These are phyloP conservation scores for Meloidogyne floridensis DNA, from an alignment of 1,140 invertebrate genomes.

Conservation along the genomic window DNA sequence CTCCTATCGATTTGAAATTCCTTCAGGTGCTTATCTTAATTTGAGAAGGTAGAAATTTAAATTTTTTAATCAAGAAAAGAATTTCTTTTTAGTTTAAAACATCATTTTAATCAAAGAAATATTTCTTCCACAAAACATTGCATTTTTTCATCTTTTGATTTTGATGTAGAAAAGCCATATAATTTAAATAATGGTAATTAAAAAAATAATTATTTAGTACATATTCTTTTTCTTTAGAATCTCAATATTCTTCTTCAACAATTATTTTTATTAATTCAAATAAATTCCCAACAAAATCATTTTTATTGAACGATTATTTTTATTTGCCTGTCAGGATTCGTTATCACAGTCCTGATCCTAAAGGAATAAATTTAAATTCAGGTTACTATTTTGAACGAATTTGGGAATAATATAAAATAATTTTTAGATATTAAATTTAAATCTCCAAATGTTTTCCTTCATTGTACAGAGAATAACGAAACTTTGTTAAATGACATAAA, in stretches of 20 bases:
- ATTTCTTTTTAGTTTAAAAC: not conserved
- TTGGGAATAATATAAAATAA: not conserved
- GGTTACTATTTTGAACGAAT: not conserved
- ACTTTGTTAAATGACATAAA: not conserved
- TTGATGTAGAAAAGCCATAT: not conserved
- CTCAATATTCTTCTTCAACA: not conserved
- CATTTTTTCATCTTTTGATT: not conserved
- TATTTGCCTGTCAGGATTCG: not conserved
- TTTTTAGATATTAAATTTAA: not conserved
- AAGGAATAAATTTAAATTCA: not conserved
- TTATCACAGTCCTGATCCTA: not conserved
- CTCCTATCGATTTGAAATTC: slow-evolving; percentile 2
- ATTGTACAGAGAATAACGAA: slow-evolving; percentile 3
- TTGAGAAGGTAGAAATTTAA: slow-evolving; percentile 2
- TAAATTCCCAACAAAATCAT: slow-evolving; percentile 7
- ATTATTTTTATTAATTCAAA: slow-evolving; percentile 1
- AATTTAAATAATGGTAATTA: not conserved
- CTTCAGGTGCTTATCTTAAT: slow-evolving; percentile 7
- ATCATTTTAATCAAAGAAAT: not conserved
- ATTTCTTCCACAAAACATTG: not conserved
- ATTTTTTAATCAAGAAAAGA: not conserved
- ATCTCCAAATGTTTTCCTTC: not conserved
- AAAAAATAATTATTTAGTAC: no score
- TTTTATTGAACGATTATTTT: slow-evolving; percentile 2
- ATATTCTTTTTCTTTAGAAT: not conserved